These are phyloP conservation scores for Rhinogobius similis DNA, from an alignment of 2,113 vertebrate species.

Conservation along the genomic window DNA sequence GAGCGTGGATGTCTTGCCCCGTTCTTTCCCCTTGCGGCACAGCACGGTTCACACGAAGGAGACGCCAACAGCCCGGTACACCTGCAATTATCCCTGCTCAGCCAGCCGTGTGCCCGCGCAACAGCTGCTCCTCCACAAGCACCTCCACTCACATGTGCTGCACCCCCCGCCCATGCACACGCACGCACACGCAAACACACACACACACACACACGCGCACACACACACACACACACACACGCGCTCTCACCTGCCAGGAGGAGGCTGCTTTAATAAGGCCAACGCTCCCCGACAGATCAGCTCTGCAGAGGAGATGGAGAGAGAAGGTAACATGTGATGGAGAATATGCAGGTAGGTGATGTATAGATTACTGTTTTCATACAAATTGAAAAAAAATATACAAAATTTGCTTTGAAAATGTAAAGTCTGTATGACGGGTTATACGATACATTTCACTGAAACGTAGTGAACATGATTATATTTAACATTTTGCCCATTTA, in stretches of 20 bases:
- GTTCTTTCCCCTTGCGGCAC: slow-evolving; percentile 58
- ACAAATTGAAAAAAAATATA: no score
- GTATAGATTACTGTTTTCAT: no score
- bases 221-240: slow-evolving; percentile 40
- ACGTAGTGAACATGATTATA: no score
- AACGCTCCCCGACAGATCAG: slow-evolving; percentile 38
- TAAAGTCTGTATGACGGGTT: no score
- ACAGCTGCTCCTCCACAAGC: slow-evolving; percentile 56
- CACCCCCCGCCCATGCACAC: slow-evolving; percentile 12
- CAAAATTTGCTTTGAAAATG: no score
- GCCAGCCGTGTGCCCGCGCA: slow-evolving; percentile 62
- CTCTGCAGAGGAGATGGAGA: slow-evolving; percentile 13
- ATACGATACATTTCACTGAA: no score
- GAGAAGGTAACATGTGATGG: neutral
- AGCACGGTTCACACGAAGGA: slow-evolving; percentile 64
- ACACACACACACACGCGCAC: slow-evolving; percentile 38
- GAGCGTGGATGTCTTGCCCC: neutral
- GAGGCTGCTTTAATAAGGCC: slow-evolving; percentile 66
- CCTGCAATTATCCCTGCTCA: slow-evolving; percentile 77
- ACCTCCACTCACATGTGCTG: neutral
- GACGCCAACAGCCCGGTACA: slow-evolving; percentile 67
- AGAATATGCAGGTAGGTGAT: neutral
- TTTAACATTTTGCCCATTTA: no score
- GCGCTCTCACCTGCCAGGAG: slow-evolving; percentile 61
- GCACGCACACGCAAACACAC: slow-evolving; percentile 17